Percentiles rank a stretch among this genome's conserved stretches.
These are phyloP conservation scores for Hystrix brachyura DNA, from an alignment of 2,113 vertebrate genomes.

Conservation along the genomic window DNA sequence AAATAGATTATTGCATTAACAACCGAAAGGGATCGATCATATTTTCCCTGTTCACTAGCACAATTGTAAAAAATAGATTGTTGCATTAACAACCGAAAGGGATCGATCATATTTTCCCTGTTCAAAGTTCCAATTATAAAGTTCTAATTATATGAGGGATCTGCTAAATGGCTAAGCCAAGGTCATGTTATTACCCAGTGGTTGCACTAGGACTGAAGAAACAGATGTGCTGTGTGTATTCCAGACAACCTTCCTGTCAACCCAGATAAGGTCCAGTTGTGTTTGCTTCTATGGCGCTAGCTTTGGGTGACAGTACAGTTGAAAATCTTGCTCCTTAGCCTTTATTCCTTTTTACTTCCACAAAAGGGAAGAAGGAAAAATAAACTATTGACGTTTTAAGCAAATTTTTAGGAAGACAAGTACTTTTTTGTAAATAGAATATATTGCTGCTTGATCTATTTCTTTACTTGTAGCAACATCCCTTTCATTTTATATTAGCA, in stretches of 20 bases:
- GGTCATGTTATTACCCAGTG: not conserved
- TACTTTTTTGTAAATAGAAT: not conserved
- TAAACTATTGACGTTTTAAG: slow-evolving; percentile 54
- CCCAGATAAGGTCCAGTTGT: not conserved
- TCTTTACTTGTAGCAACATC: not conserved
- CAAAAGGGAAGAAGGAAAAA: not conserved
- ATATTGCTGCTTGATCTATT: not conserved
- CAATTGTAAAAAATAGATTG: no score
- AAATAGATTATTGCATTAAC: not conserved
- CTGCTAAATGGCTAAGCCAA: not conserved
- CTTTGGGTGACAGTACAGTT: not conserved
- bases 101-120: not conserved
- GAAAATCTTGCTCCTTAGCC: not conserved
- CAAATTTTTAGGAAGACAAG: slow-evolving; percentile 35
- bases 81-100: not conserved
- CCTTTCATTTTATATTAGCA: slow-evolving; percentile 70
- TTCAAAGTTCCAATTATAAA: no score
- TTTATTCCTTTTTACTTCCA: not conserved
- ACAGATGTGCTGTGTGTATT: not conserved
- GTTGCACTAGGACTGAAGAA: not conserved
- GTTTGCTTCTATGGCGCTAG: not conserved
- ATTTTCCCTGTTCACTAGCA: not conserved
- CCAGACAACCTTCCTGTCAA: not conserved
- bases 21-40: not conserved
- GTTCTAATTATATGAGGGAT: not conserved